phyloP scores from a whole-genome alignment of 2,888 invertebrate genomes.

The Galerucella calmariensis region DNA sequence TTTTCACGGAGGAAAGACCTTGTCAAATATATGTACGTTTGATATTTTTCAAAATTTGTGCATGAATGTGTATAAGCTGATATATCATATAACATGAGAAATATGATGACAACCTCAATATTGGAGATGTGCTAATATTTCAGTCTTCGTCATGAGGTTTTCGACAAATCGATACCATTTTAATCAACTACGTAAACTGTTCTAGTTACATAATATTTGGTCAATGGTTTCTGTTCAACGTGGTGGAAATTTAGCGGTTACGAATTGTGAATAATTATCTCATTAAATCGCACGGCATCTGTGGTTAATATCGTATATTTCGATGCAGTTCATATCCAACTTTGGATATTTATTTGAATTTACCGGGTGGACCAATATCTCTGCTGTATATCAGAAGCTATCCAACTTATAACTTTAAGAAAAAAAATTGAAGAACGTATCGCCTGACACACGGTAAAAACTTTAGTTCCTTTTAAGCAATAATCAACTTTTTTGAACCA shows the following conservation, averaged over 20 bases:
- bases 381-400: no score
- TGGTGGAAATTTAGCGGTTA: neutral
- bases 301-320: neutral
- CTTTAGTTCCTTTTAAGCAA: no score
- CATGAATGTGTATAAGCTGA: neutral
- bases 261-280: neutral
- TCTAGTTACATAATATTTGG: neutral
- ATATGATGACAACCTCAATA: neutral
- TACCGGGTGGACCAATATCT: neutral
- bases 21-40: neutral
- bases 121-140: neutral
- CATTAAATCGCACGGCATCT: neutral
- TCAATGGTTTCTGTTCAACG: neutral
- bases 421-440: no score
- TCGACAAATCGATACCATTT: conserved; percentile 12
- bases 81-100: neutral
- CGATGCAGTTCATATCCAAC: neutral
- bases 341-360: neutral
- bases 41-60: neutral
- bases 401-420: no score
- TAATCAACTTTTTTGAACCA: no score
- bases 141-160: neutral
- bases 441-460: no score
- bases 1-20: neutral
- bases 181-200: conserved; percentile 2